Base-by-base conservation (phyloP, 2,888 invertebrate species). In the Nesidiocoris tenuis region DNA sequence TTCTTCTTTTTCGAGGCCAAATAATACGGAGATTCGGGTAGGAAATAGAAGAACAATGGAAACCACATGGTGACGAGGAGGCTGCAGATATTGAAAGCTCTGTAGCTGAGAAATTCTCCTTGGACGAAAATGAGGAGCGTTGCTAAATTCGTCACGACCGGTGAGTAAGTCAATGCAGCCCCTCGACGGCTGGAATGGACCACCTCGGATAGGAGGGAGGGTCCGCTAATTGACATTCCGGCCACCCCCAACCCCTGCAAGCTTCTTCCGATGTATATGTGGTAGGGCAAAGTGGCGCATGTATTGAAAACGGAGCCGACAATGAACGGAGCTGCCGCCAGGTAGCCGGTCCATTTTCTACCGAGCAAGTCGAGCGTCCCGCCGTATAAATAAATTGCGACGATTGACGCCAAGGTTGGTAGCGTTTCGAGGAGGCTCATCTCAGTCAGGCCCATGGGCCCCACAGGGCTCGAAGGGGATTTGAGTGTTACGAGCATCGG, bases 11-110 rank as follows among this genome's bases (percentile, higher is more conserved):
- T 64, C 2, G 74, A 63, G 16, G 21, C 22, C 18, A 74, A 39
- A 19, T 17, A 74, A 19, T 64, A 64, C 1, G 74, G 74, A 12
- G 64, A 64, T 65, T 74, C 74, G 12, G 74, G 74, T n/a, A 74
- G 63, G 18, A 39, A 24, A 55, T 22, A 63, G 23, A 74, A 74
- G 55, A 74, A 56, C 1, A 74, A 1, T 9, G 64, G 57, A 56
- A 64, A 74, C 17, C 63, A 55, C 5, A 74, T 2, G 3, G 70
- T 23, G 12, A 24, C 19, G 9, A 70, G 21, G n/a, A 23, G 1
- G 25, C 59, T 23, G 16, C 24, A 22, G 24, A 57, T 25, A 23
- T 70, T 70, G 61, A 59, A 70, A 5, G 23, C 24, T 12, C 57
- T 3, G 19, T 70, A 70, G 25, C 59, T 70, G n/a, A 70, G 59